Percentiles rank a stretch among this genome's conserved stretches.
Evolutionary conservation across 2,888 invertebrate genomes (phyloP).

Genomic region (Andrena hattorfiana): DNA sequence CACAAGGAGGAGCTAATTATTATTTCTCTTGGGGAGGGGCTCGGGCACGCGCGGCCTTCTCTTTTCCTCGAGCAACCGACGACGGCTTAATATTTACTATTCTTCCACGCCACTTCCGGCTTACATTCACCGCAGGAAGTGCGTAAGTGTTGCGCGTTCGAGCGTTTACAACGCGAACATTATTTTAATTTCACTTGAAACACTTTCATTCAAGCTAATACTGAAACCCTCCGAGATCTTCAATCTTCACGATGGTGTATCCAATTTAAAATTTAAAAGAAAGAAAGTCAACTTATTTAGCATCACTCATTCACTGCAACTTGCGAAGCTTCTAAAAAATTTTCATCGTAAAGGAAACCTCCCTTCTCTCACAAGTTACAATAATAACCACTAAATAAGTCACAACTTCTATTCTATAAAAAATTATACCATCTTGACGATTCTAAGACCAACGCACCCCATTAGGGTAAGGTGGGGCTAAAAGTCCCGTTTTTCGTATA

Average conservation of each 20-base stretch:
- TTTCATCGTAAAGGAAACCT: too few relatives aligned
- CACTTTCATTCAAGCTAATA: neutral
- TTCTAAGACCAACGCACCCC: neutral
- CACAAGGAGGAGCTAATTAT: constrained; percentile 21
- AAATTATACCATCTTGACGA: neutral
- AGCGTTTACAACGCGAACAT: neutral
- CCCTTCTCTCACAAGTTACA: too few relatives aligned
- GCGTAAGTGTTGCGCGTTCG: constrained; percentile 42
- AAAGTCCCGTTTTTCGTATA: too few relatives aligned
- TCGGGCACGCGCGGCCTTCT: constrained; percentile 52
- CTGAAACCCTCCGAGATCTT: neutral
- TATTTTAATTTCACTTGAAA: constrained; percentile 16
- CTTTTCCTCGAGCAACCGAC: constrained; percentile 34
- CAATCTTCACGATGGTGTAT: neutral
- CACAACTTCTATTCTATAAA: too few relatives aligned
- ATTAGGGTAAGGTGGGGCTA: too few relatives aligned
- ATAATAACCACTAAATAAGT: too few relatives aligned
- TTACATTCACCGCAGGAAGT: constrained; percentile 73
- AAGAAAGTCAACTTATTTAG: too few relatives aligned
- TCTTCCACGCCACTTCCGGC: constrained; percentile 77
- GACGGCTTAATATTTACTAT: constrained; percentile 76
- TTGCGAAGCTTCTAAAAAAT: too few relatives aligned
- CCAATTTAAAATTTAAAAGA: neutral
- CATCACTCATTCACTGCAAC: too few relatives aligned
- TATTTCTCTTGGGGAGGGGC: constrained; percentile 42